A percentile compares a stretch with the other conserved stretches of the same genome.
Conservation (phyloP, 1,140 invertebrate genomes). For the Coptotermes formosanus region DNA sequence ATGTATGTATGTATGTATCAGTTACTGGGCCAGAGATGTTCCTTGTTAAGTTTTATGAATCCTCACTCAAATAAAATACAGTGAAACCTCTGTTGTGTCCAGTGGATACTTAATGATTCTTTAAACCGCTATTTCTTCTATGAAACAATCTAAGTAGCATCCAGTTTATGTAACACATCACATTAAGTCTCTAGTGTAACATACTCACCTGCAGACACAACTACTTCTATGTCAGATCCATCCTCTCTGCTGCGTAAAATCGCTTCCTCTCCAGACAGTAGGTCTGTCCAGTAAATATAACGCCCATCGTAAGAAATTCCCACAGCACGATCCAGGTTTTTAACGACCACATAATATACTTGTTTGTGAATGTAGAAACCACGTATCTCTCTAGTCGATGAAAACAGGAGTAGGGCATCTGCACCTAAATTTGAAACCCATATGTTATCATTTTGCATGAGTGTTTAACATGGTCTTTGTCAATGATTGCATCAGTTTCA, state of each 20-base stretch:
- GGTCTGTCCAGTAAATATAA: slow-evolving; percentile 74
- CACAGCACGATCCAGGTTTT: slow-evolving; percentile 58
- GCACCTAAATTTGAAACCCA: not conserved
- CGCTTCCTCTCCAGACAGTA: slow-evolving; percentile 60
- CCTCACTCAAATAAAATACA: no score
- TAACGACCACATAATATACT: slow-evolving; percentile 49
- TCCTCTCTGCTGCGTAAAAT: slow-evolving; percentile 59
- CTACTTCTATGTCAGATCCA: slow-evolving; percentile 56
- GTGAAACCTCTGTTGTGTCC: no score
- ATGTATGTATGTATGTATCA: no score
- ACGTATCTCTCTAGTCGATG: slow-evolving; percentile 53
- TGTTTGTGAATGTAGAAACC: slow-evolving; percentile 50
- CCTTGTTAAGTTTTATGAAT: no score
- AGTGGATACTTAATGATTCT: no score
- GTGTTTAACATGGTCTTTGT: no score
- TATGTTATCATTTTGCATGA: no score
- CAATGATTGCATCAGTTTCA: no score
- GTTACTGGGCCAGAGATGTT: no score
- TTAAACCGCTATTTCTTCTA: no score
- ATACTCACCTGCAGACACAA: slow-evolving; percentile 48
- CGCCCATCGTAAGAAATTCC: slow-evolving; percentile 65
- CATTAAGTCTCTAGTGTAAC: not conserved
- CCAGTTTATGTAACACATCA: not conserved
- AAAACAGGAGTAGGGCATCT: slow-evolving; percentile 58
- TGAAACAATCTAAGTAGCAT: not conserved